phyloP scores from a whole-genome alignment of 1,140 invertebrate species.

The Hylaeus volcanicus region DNA sequence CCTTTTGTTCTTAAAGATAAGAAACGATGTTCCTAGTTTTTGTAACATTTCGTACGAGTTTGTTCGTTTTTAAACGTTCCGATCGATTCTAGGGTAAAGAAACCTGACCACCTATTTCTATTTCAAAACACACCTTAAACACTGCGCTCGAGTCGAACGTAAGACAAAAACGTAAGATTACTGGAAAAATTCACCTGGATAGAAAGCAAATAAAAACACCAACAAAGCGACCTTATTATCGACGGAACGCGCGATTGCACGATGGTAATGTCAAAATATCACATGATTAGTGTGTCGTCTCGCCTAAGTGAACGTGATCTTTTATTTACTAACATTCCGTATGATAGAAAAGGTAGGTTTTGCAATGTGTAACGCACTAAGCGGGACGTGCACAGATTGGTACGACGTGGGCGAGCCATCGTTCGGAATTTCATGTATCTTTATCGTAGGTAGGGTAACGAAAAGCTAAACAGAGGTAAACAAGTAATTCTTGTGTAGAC shows the following conservation, averaged over 20 bases:
- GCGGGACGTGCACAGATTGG: slow-evolving; percentile 36
- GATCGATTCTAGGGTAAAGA: neutral
- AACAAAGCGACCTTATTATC: slow-evolving; percentile 29
- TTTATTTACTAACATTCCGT: slow-evolving; percentile 8
- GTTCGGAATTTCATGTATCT: slow-evolving; percentile 32
- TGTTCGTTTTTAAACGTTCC: neutral
- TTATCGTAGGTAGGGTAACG: slow-evolving; percentile 32
- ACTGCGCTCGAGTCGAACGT: neutral
- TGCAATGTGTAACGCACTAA: neutral
- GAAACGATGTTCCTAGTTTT: neutral
- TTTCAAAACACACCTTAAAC: too few species aligned
- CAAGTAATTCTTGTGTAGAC: slow-evolving; percentile 32
- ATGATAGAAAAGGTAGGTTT: neutral
- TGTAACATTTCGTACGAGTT: neutral
- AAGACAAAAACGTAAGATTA: neutral
- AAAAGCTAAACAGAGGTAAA: slow-evolving; percentile 3
- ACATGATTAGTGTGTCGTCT: neutral
- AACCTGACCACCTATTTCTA: neutral
- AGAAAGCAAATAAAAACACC: neutral
- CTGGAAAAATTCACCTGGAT: neutral
- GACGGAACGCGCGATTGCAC: neutral
- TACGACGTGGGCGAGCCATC: slow-evolving; percentile 45
- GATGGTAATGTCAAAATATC: slow-evolving; percentile 20
- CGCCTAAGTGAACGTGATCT: neutral
- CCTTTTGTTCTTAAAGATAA: slow-evolving; percentile 14